phyloP scores from a whole-genome alignment of 2,797 vertebrate species.

The Natrix natrix region DNA sequence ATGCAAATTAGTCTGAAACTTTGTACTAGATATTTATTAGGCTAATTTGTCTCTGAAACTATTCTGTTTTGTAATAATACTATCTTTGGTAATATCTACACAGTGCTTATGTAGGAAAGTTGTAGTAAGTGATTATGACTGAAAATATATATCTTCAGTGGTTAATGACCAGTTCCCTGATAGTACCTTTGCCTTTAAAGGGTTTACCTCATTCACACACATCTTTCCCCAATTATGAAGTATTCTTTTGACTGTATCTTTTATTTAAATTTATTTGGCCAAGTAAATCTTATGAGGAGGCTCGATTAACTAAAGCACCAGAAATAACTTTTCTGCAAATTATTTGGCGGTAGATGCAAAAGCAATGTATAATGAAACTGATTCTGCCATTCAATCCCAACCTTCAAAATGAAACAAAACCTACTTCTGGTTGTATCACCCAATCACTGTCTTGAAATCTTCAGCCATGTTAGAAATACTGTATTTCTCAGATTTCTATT shows the following conservation, averaged over 20 bases:
- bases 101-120: background rate
- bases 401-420: background rate
- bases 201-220: background rate
- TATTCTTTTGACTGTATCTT: background rate
- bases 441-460: background rate
- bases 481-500: background rate
- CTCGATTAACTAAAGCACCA: background rate
- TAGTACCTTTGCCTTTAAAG: background rate
- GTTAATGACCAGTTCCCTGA: background rate
- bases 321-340: background rate
- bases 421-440: background rate
- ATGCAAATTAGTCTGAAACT: background rate
- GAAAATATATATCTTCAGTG: background rate
- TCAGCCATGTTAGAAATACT: background rate
- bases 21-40: background rate
- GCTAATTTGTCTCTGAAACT: background rate
- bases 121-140: background rate
- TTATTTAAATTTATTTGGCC: background rate
- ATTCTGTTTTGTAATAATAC: background rate
- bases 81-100: background rate
- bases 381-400: background rate
- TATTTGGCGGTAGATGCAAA: background rate
- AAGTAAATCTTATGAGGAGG: background rate
- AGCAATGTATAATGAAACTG: background rate
- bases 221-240: background rate